Base-by-base conservation (phyloP, 1,140 invertebrate species). In the Hyles vespertilio region DNA sequence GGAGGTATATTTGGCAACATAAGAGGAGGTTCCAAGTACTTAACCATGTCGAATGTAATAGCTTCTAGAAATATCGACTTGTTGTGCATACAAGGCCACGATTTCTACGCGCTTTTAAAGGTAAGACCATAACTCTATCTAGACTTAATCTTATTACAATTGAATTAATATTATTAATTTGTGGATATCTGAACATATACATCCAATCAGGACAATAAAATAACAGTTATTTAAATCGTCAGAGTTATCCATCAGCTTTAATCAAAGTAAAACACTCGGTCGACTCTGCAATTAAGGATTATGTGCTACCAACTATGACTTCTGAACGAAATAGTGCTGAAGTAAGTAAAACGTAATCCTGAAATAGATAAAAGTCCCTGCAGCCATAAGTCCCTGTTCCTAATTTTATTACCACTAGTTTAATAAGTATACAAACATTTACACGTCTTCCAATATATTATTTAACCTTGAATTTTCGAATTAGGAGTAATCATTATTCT, bases 1-100 rank as follows among this genome's bases (percentile, higher is more conserved):
- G 85, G 85, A 9, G 85, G 83, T 7, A 88, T 88, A 65, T 88
- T 88, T 36, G 85, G 85, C 3, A 88, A 88, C 56, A 88, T 88
- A 54, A 69, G 73, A 48, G 85, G 85, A 5, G 74, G 76, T 0
- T 51, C 63, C 0, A 79, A 65, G 65, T 88, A 85, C 56, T 55
- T 81, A 43, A 85, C 82, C 0, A 72, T 73, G 62, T 87, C 85
- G 3, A 86, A 85, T 63, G 66, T 84, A 3, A 56, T 79, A 1
- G 85, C 84, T 8, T 87, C 83, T 6, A 74, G 84, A 57, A 88
- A 88, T 59, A 84, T 81, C 33, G 83, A 88, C 53, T 61, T 88
- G 32, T 58, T 88, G 5, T 72, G 70, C 10, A 88, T 88, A n/a
- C 56, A 74, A 49, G 85, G 85, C 10, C 60, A 67, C 3, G 75